phyloP scores from a whole-genome alignment of 1,140 invertebrate genomes.

The Vollenhovia emeryi region DNA sequence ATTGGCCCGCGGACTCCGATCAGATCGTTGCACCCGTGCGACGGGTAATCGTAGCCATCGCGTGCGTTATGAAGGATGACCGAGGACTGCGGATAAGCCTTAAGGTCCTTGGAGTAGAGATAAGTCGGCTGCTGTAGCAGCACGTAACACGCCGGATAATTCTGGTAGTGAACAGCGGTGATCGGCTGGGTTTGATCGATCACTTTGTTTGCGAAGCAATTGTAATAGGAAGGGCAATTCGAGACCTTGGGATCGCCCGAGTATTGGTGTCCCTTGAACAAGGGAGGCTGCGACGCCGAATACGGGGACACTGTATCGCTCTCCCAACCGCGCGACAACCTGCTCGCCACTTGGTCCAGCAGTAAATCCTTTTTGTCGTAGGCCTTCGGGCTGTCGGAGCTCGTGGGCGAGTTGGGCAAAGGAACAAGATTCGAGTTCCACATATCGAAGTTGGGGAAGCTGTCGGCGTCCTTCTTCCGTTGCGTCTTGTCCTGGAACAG shows the following conservation, averaged over 20 bases:
- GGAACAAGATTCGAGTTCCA: conserved; percentile 1
- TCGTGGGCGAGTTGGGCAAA: neutral
- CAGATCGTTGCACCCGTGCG: neutral
- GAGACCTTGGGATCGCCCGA: neutral
- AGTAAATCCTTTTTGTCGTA: neutral
- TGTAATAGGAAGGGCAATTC: neutral
- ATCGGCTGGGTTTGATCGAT: neutral
- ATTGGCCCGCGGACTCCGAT: neutral
- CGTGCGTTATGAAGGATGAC: neutral
- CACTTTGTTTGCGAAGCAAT: neutral
- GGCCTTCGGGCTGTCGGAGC: neutral
- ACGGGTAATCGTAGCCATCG: neutral
- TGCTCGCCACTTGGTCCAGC: neutral
- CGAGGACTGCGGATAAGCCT: neutral
- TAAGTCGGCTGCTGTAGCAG: neutral
- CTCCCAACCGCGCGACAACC: neutral
- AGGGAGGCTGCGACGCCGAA: neutral
- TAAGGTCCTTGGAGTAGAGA: neutral
- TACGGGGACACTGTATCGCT: neutral
- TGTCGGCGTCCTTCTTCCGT: neutral
- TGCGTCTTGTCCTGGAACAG: neutral
- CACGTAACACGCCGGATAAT: neutral
- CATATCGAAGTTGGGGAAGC: conserved; percentile 35
- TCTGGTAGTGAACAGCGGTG: neutral
- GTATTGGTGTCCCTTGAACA: neutral